Conservation (phyloP, 2,797 vertebrate species). For the Petrocephalus schoutedeni region DNA sequence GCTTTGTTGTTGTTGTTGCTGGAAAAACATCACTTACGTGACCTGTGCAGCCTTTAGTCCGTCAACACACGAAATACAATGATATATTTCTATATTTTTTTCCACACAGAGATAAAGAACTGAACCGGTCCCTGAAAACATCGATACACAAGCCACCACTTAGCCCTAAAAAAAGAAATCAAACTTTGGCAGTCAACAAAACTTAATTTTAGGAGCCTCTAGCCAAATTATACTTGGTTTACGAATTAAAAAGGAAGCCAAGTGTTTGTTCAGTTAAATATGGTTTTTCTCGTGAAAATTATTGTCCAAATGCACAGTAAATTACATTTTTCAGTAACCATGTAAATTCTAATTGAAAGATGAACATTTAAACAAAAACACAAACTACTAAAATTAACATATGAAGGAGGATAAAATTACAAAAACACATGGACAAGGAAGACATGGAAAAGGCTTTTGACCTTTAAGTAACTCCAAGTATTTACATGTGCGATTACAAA, state of each 20-base stretch:
- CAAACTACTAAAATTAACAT: background rate
- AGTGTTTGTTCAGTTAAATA: constrained; percentile 26
- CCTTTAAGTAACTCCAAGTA: background rate
- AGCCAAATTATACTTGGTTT: constrained; percentile 39
- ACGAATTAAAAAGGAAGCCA: constrained; percentile 36
- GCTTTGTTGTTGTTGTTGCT: background rate
- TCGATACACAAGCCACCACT: constrained; percentile 42
- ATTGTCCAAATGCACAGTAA: background rate
- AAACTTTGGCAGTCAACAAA: constrained; percentile 43
- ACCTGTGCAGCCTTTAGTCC: background rate
- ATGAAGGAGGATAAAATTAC: background rate
- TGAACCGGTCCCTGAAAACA: background rate
- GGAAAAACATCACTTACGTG: background rate
- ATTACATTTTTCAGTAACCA: background rate
- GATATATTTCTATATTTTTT: background rate
- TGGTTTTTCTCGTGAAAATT: constrained; percentile 16
- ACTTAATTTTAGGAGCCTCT: constrained; percentile 47
- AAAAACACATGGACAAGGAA: background rate
- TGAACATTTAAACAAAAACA: background rate
- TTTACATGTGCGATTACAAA: background rate
- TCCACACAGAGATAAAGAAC: background rate
- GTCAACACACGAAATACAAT: background rate
- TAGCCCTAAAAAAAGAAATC: constrained; percentile 37
- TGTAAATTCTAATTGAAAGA: background rate
- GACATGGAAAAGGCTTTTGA: background rate